Base-by-base conservation (phyloP, 1,140 invertebrate genomes). In the Brachionus paranguensis region DNA sequence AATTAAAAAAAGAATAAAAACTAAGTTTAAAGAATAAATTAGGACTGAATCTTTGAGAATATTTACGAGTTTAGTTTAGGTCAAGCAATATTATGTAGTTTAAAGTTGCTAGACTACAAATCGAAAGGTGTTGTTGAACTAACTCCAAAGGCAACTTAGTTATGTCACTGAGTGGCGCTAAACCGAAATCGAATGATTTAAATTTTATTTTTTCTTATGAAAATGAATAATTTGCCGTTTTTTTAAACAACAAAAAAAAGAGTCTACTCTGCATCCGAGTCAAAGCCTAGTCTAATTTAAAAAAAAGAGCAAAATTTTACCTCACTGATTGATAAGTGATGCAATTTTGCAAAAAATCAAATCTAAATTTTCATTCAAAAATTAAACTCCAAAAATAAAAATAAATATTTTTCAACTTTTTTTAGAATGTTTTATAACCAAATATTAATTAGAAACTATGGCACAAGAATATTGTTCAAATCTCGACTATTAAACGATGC, bases 341-440 rank as follows among this genome's bases (percentile, higher is more conserved):
- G 53, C 14, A 55, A 55, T 55, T 55, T 55, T 55, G 53, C 53
- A 55, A 55, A 55, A 55, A 55, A 55, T 0, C 0, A 55, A 55
- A 17, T 24, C 6, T 0, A 55, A 55, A 55, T 55, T 55, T 55
- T 55, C 53, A 55, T 55, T 55, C 53, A 55, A 55, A 55, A 47
- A 47, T 47, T 14, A 0, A 47, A 37, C 33, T 37, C 33, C 7
- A 47, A 47, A 47, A 47, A 47, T 12, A 47, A 64, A 20, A 64
- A 64, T 60, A 27, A 27, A 27, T 68, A n/a, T 68, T 68, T 68
- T 29, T 24, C 11, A 2, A 11, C 8, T 68, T 7, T 37, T 68
- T 68, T 68, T 68, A 68, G 65, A 68, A 68, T 68, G 65, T 33
- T 68, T 41, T 41, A 60, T 60, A 60, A 68, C 33, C 65, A 68